Conservation (phyloP, 1,140 invertebrate species). For the Dinothrombium tinctorium region DNA sequence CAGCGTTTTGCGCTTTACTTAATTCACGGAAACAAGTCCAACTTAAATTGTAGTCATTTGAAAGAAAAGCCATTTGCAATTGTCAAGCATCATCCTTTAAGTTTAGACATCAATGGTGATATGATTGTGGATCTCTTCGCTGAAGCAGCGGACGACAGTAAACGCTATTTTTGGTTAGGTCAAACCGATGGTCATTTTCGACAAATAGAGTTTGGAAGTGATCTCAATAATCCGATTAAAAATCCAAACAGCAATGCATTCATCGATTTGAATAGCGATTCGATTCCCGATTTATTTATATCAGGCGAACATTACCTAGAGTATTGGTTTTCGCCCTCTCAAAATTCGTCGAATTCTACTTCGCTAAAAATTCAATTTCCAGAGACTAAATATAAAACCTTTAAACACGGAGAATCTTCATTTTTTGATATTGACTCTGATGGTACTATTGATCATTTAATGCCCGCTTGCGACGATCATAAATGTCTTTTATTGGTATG, state of each 20-base stretch:
- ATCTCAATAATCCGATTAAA: constrained; percentile 23
- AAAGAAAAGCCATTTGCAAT: constrained; percentile 19
- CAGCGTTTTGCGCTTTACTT: neutral
- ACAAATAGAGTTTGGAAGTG: too few relatives aligned
- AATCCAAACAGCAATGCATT: constrained; percentile 67
- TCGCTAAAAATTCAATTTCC: neutral
- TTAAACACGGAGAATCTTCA: constrained; percentile 58
- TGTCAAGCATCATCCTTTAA: constrained; percentile 52
- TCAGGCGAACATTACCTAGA: constrained; percentile 31
- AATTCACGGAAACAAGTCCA: constrained; percentile 18
- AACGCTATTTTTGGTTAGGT: neutral
- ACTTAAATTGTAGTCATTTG: constrained; percentile 15
- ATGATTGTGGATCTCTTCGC: constrained; percentile 85
- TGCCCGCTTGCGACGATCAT: constrained; percentile 40
- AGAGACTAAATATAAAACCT: neutral
- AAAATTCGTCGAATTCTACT: neutral
- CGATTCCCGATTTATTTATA: constrained; percentile 54
- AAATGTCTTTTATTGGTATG: neutral
- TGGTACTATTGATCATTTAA: constrained; percentile 50
- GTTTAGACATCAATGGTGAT: constrained; percentile 69
- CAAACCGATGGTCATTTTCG: neutral
- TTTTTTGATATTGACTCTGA: constrained; percentile 53
- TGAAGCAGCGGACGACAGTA: constrained; percentile 20
- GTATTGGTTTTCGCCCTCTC: constrained; percentile 12
- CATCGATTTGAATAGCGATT: constrained; percentile 36